These are phyloP conservation scores for Tenthredo scrophulariae DNA, from an alignment of 2,888 invertebrate species.

Conservation along the genomic window DNA sequence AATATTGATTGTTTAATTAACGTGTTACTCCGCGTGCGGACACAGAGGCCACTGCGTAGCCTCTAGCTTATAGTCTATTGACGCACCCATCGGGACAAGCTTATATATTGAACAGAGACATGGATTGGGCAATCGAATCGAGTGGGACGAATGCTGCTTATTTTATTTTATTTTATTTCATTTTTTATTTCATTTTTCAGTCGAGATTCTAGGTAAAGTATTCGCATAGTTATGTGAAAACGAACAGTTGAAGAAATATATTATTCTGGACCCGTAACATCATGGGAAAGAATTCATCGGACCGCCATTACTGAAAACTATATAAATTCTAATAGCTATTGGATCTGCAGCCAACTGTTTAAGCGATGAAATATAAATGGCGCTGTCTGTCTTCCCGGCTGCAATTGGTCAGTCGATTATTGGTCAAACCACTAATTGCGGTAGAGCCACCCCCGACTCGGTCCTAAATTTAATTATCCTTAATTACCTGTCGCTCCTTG, in stretches of 20 bases:
- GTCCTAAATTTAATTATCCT: constrained; percentile 25
- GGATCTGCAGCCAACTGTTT: neutral
- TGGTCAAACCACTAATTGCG: constrained; percentile 32
- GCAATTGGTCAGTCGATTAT: constrained; percentile 32
- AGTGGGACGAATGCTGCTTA: neutral
- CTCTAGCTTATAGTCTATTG: neutral
- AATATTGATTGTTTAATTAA: constrained; percentile 78
- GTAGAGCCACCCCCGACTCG: constrained; percentile 4
- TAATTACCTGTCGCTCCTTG: constrained; percentile 56
- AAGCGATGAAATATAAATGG: constrained; percentile 18
- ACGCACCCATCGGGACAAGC: constrained; percentile 8
- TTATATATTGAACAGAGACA: neutral
- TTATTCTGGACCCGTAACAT: too few species aligned
- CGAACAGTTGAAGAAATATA: too few species aligned
- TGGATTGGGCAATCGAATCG: neutral
- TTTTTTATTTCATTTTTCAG: neutral
- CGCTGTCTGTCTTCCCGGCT: neutral
- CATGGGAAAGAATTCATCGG: neutral
- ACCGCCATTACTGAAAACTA: neutral
- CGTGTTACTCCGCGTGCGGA: constrained; percentile 58
- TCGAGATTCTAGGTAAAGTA: too few species aligned
- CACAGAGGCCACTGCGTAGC: constrained; percentile 30
- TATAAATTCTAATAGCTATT: constrained; percentile 22
- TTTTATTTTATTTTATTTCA: neutral
- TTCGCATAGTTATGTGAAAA: too few species aligned